Percentiles rank a stretch among this genome's conserved stretches.
Conservation (phyloP, 1,140 invertebrate species). For the Drosophila subpulchrella region DNA sequence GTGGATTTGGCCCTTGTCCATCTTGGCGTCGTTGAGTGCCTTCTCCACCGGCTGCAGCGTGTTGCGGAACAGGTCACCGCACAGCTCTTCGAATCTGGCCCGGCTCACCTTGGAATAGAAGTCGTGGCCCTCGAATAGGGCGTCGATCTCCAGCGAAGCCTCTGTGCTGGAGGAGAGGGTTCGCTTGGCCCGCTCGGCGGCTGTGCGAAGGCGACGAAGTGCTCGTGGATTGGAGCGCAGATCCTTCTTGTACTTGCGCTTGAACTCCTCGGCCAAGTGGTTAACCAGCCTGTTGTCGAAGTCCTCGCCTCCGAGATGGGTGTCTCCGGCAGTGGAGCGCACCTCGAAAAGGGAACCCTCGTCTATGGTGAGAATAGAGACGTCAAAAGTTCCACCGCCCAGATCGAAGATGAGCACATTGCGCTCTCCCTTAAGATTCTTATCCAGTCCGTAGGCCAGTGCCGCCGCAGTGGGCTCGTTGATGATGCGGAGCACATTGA, state of each 20-base stretch:
- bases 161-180: conserved; percentile 88
- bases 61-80: conserved; percentile 90
- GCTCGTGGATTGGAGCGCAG: conserved; percentile 90
- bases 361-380: conserved; percentile 93
- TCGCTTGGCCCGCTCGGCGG: conserved; percentile 89
- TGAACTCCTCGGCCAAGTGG: conserved; percentile 90
- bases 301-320: conserved; percentile 91
- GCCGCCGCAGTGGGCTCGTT: conserved; percentile 91
- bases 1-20: conserved; percentile 89
- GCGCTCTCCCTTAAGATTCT: conserved; percentile 90
- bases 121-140: conserved; percentile 91
- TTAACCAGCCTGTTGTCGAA: conserved; percentile 94
- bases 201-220: conserved; percentile 90
- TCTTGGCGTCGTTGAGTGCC: conserved; percentile 90
- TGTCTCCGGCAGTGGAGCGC: conserved; percentile 90
- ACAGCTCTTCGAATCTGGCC: conserved; percentile 94
- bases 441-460: conserved; percentile 90
- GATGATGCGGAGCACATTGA: conserved; percentile 89
- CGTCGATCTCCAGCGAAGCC: conserved; percentile 90
- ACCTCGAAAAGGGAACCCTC: conserved; percentile 93
- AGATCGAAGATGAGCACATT: conserved; percentile 91
- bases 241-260: conserved; percentile 93
- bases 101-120: conserved; percentile 94
- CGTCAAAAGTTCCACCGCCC: conserved; percentile 92
- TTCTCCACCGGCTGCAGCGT: conserved; percentile 90